Evolutionary conservation across 30 jellyfish, hydroid and myxozoan species (phyloP).

Genomic region (Morbakka virulenta): DNA sequence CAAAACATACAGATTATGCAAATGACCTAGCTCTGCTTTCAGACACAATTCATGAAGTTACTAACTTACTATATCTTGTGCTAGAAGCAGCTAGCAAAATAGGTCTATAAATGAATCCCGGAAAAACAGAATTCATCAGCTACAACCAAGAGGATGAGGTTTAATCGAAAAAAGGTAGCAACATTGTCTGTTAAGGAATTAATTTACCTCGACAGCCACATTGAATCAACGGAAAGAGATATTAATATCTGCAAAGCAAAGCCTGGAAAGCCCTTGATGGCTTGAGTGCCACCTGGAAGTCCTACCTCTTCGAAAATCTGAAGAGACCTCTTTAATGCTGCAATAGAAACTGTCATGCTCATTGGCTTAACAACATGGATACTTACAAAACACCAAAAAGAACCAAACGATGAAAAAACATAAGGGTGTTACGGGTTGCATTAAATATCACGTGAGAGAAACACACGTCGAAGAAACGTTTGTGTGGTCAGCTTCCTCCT

Average conservation of each 20-base stretch:
- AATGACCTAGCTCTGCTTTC: no score
- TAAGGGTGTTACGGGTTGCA: constrained; percentile 31
- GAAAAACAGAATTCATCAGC: no score
- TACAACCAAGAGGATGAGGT: no score
- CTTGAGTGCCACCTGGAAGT: constrained; percentile 21
- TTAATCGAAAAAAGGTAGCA: no score
- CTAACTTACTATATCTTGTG: no score
- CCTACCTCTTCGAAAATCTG: not conserved
- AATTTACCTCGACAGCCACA: constrained; percentile 16
- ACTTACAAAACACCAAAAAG: constrained; percentile 8
- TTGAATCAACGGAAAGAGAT: constrained; percentile 11
- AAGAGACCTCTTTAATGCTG: constrained; percentile 33
- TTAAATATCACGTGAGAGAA: constrained; percentile 12
- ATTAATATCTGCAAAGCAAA: no score
- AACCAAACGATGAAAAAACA: constrained; percentile 14
- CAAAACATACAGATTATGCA: no score
- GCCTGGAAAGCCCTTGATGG: constrained; percentile 16
- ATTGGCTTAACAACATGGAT: constrained; percentile 29
- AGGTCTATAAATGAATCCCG: no score
- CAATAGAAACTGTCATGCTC: constrained; percentile 24
- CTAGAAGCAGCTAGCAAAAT: no score
- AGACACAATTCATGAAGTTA: no score
- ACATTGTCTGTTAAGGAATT: constrained; percentile 29
- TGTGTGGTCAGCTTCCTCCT: constrained; percentile 13
- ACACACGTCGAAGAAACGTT: constrained; percentile 10